A percentile compares a stretch with the other conserved stretches of the same genome.
These are phyloP conservation scores for Glaucomys volans DNA, from an alignment of 2,113 vertebrate species.

Conservation along the genomic window DNA sequence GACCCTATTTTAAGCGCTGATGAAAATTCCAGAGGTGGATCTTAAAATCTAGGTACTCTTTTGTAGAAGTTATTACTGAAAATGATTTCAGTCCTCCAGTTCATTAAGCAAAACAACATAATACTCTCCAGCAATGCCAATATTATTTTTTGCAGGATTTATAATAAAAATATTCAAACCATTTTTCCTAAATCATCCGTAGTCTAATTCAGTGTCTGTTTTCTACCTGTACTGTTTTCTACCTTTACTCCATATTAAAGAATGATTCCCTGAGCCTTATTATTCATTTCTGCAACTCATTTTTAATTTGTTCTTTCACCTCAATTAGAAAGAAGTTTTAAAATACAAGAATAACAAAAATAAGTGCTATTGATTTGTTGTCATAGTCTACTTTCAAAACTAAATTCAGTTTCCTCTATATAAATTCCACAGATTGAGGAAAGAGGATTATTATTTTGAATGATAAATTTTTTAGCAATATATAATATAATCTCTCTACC, in stretches of 20 bases:
- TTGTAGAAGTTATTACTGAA: slow-evolving; percentile 75
- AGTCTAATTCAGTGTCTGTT: neutral
- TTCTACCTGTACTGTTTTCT: slow-evolving; percentile 54
- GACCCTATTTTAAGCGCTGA: slow-evolving; percentile 69
- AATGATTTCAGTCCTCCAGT: slow-evolving; percentile 23
- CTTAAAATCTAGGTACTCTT: slow-evolving; percentile 60
- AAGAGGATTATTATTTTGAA: neutral
- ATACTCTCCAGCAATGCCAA: slow-evolving; percentile 73
- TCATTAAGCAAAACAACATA: slow-evolving; percentile 73
- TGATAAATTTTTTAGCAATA: neutral
- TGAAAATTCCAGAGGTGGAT: slow-evolving; percentile 70
- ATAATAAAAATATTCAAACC: slow-evolving; percentile 64
- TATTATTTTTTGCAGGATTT: slow-evolving; percentile 73
- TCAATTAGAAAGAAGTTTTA: neutral
- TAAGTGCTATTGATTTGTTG: neutral
- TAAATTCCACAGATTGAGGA: neutral
- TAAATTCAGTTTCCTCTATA: neutral
- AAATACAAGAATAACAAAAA: neutral
- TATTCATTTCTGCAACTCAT: neutral
- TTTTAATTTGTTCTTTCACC: neutral
- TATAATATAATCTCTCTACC: neutral
- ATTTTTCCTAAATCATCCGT: slow-evolving; percentile 57
- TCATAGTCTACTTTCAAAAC: slow-evolving; percentile 13
- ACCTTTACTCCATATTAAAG: neutral
- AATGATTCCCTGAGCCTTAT: neutral